These are phyloP conservation scores for Hippopotamus amphibius DNA, from an alignment of 2,113 vertebrate genomes.

Conservation along the genomic window DNA sequence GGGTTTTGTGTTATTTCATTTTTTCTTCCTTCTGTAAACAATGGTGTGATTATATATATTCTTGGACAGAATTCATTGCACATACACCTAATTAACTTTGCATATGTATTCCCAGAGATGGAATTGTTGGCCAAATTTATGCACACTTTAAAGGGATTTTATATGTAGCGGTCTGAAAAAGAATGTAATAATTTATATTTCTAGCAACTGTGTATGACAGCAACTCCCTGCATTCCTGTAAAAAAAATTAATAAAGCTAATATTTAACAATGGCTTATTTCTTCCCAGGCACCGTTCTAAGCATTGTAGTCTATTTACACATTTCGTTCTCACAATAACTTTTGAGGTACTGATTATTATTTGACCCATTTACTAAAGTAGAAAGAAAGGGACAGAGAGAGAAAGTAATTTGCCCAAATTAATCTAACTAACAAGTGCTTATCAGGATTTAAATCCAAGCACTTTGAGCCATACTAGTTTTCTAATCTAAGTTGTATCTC, in stretches of 20 bases:
- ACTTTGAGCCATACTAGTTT: not conserved
- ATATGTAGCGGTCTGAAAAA: not conserved
- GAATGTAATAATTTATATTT: constrained; percentile 10
- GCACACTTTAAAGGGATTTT: not conserved
- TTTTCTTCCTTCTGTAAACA: not conserved
- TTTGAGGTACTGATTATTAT: not conserved
- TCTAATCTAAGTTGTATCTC: not conserved
- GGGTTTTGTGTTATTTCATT: not conserved
- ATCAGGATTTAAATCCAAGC: not conserved
- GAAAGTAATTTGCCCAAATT: not conserved
- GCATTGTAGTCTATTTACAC: not conserved
- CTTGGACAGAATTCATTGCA: not conserved
- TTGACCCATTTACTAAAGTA: not conserved
- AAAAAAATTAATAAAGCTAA: not conserved
- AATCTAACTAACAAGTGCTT: not conserved
- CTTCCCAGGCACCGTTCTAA: not conserved
- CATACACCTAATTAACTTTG: not conserved
- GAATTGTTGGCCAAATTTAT: not conserved
- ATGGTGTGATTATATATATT: not conserved
- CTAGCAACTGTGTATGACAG: not conserved
- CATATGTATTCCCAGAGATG: not conserved
- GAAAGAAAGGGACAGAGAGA: not conserved
- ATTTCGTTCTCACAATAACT: not conserved
- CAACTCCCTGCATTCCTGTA: not conserved
- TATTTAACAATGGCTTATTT: constrained; percentile 13